These are phyloP conservation scores for Pseudopodoces humilis DNA, from an alignment of 2,113 vertebrate species.

Conservation along the genomic window DNA sequence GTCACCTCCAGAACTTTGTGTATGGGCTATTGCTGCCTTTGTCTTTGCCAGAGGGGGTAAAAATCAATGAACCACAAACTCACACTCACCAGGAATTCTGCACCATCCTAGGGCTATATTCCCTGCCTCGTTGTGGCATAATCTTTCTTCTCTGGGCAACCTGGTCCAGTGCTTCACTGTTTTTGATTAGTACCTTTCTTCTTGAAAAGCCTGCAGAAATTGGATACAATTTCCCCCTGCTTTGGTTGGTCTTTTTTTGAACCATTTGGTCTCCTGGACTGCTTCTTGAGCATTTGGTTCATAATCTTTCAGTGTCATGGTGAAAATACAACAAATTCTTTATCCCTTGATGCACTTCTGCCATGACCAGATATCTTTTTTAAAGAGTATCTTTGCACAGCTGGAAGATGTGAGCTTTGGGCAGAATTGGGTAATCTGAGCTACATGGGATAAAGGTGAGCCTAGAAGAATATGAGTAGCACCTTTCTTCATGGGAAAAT, in stretches of 20 bases:
- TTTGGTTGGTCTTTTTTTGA: neutral
- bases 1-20: neutral
- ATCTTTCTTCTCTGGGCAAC: neutral
- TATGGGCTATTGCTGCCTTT: neutral
- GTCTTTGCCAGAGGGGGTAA: accelerated
- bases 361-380: neutral
- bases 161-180: neutral
- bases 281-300: neutral
- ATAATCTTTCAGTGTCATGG: neutral
- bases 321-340: neutral
- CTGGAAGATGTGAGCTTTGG: neutral
- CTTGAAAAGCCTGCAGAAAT: neutral
- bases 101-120: neutral
- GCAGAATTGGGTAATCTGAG: neutral
- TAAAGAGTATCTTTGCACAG: neutral
- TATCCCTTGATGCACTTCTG: neutral
- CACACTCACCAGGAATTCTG: neutral
- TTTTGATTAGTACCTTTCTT: neutral
- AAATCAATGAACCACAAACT: neutral
- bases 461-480: neutral
- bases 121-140: neutral
- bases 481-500: neutral
- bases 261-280: neutral
- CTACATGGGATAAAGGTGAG: neutral
- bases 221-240: neutral